Base-by-base conservation (phyloP, 2,888 invertebrate species). In the Allolobophora icterica region DNA sequence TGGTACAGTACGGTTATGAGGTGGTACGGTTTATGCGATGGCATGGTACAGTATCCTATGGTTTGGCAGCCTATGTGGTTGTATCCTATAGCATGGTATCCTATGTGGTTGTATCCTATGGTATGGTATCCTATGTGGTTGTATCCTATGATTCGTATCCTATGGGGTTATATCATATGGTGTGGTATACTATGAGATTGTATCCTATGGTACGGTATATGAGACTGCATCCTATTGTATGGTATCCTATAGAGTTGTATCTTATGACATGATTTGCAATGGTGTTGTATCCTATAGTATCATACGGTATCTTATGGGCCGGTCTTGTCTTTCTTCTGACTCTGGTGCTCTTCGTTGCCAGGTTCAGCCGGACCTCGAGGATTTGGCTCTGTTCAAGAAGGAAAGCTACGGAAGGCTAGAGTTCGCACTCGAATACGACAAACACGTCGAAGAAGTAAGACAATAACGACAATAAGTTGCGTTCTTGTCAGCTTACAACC, bases 371-470 rank as follows among this genome's bases (percentile, higher is more conserved):
- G 87, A 87, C 35, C 87, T 87, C 19, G 87, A 87, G 38, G 34
- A 34, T 24, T 21, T 87, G 38, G 35, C 87, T n/a, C 34, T 87
- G 38, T 87, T 87, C 87, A 87, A 87, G 35, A 38, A 87, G 38
- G 87, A 87, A 21, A 87, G 35, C 87, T 87, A 24, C 87, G 87
- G 87, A 87, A 87, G 38, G 38, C 87, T 87, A 24, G 35, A 87
- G 35, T 87, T 87, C 15, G 87, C 87, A 4, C 35, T 87, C 35
- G 87, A 87, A 34, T 87, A 87, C 34, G 87, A 87, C 87, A 87
- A 87, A 11, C 87, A 87, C 87, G 87, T 87, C 34, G 35, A 87
- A 87, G 87, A 87, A 34, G 87, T 87, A 35, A 87, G 87, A 87
- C 34, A 19, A 19, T 52, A 21, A 52, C 19, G 52, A 52, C 52